Evolutionary conservation across 1,140 invertebrate genomes (phyloP), one percentile per base, ranked within the genome.

Genomic region (Gyrodactylus salaris): DNA sequence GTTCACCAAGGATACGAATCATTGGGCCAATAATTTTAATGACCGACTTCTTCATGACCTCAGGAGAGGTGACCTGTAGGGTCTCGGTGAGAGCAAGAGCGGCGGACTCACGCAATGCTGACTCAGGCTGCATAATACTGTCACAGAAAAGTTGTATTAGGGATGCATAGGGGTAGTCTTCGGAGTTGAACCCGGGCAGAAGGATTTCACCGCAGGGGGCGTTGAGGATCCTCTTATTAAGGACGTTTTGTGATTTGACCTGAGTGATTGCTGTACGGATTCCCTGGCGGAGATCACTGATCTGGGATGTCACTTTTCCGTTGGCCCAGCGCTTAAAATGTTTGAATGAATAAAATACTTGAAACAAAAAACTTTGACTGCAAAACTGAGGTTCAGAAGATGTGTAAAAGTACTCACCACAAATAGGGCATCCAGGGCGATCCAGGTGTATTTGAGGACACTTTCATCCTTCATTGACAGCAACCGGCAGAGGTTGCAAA

Each of bases 21-120:
- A 98, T 83, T 0, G 94, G 93, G 7, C 94, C 94, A 24, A 93
- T 96, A 75, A 98, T 92, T 77, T 92, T 88, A 27, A 97, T 87
- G 0, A 76, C 98, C 93, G 0, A 95, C 85, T 83, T 95, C 90
- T 7, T 89, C 88, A 72, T 96, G 83, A 75, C 91, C 69, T 79
- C 80, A 20, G 80, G 74, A 76, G 77, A 77, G 20, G 91, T 91
- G 27, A 93, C 80, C 76, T 85, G 85, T 76, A 98, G 94, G 0
- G 95, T 85, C 83, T 96, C 91, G 16, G 89, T 88, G 72, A 97
- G 83, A 75, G 91, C 91, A 78, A 89, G 85, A n/a, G 91, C 89
- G 0, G 91, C 91, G 75, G 87, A 86, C 82, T 97, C 92, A 80
- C 97, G 97, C 76, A 90, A 85, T 75, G 97, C 93, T 0, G 91